Evolutionary conservation across 2,113 vertebrate species (phyloP).

Genomic region (Balaeniceps rex): DNA sequence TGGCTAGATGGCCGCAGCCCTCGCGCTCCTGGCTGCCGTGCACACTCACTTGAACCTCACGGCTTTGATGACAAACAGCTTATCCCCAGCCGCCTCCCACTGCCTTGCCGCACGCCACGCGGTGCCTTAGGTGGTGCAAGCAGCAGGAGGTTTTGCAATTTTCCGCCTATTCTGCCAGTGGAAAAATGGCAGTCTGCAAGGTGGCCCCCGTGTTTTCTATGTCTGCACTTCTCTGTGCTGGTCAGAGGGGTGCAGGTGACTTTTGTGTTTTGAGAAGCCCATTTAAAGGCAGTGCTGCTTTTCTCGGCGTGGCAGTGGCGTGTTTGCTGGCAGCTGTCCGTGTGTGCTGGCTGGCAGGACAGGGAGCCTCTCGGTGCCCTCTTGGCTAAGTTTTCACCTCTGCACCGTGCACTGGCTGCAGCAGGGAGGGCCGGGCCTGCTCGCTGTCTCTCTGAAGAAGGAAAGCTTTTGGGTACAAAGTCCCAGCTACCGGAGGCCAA

Average conservation of each 20-base stretch:
- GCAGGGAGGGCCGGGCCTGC: background rate
- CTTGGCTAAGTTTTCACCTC: background rate
- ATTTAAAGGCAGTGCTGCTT: background rate
- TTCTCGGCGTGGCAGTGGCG: rapidly evolving
- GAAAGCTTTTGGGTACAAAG: background rate
- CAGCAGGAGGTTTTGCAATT: background rate
- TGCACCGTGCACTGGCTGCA: rapidly evolving
- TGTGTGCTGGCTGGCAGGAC: background rate
- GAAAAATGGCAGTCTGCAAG: background rate
- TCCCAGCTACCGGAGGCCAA: background rate
- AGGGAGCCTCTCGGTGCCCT: background rate
- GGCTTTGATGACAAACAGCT: background rate
- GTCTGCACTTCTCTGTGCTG: background rate
- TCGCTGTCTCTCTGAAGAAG: background rate
- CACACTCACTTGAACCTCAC: rapidly evolving
- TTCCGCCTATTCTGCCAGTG: background rate
- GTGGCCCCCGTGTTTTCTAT: rapidly evolving
- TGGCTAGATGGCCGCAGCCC: background rate
- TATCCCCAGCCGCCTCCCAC: background rate
- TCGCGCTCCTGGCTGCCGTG: background rate
- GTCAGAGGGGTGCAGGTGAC: background rate
- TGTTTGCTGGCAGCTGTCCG: background rate
- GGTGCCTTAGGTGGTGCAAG: background rate
- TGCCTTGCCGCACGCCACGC: rapidly evolving
- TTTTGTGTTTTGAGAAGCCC: rapidly evolving